A percentile compares a stretch with the other conserved stretches of the same genome.
phyloP scores from a whole-genome alignment of 2,113 vertebrate genomes.

The Pterocles gutturalis region DNA sequence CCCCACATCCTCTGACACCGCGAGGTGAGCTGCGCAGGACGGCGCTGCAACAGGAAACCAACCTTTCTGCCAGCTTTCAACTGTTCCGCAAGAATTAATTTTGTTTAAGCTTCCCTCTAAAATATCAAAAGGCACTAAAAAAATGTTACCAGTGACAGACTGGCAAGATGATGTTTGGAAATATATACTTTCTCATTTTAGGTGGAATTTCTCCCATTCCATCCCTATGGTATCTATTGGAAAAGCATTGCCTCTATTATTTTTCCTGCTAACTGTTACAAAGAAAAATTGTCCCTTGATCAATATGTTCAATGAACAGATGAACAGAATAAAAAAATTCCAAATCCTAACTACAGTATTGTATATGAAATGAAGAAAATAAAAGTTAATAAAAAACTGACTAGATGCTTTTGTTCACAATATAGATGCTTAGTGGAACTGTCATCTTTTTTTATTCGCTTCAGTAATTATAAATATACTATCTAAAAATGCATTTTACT shows the following conservation, averaged over 20 bases:
- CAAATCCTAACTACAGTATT: not conserved
- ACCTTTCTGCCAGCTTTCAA: not conserved
- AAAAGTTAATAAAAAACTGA: not conserved
- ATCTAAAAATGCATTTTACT: not conserved
- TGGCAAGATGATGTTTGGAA: not conserved
- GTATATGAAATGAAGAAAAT: not conserved
- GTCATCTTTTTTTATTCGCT: not conserved
- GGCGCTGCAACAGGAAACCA: fast-evolving
- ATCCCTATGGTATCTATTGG: not conserved
- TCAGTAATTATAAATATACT: not conserved
- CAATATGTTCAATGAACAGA: not conserved
- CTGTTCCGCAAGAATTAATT: not conserved
- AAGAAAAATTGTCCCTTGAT: not conserved
- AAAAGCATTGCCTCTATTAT: not conserved
- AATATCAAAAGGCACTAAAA: slow-evolving; percentile 25
- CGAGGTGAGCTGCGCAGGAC: fast-evolving
- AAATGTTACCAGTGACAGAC: not conserved
- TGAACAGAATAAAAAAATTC: not conserved
- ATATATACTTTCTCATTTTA: not conserved
- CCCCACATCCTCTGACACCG: not conserved
- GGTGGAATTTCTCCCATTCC: not conserved
- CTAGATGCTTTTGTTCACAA: not conserved
- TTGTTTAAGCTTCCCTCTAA: not conserved
- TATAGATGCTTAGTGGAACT: not conserved
- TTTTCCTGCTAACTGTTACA: not conserved